Evolutionary conservation across 1,140 invertebrate genomes (phyloP).

Genomic region (Drosophila lowei): DNA sequence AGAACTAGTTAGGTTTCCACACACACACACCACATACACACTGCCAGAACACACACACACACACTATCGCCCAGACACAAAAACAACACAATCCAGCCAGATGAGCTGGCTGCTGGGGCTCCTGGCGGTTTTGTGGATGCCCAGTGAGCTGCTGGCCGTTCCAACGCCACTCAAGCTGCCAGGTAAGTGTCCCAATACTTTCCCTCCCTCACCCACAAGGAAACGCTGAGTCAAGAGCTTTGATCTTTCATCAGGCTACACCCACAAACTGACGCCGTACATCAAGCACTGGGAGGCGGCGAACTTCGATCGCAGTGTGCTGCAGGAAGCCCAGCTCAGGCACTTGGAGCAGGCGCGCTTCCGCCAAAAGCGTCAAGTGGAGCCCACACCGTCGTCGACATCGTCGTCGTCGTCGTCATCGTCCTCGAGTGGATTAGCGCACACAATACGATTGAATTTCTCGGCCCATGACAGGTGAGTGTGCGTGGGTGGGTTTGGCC

Average conservation of each 20-base stretch:
- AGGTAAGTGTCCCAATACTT: slow-evolving; percentile 54
- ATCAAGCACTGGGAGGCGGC: slow-evolving; percentile 82
- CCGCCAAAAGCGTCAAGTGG: slow-evolving; percentile 75
- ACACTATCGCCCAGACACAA: slow-evolving; percentile 18
- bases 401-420: slow-evolving; percentile 11
- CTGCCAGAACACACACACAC: slow-evolving; percentile 19
- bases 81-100: slow-evolving; percentile 29
- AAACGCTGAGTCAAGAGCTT: slow-evolving; percentile 1
- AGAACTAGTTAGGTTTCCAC: slow-evolving; percentile 74
- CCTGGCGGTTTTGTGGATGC: slow-evolving; percentile 69
- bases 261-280: slow-evolving; percentile 77
- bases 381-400: slow-evolving; percentile 43
- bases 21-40: slow-evolving; percentile 27
- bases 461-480: slow-evolving; percentile 82
- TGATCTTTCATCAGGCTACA: slow-evolving; percentile 63
- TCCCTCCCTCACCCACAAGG: background rate
- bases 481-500: slow-evolving; percentile 5
- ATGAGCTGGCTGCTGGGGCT: slow-evolving; percentile 78
- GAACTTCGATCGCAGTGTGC: slow-evolving; percentile 74
- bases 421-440: slow-evolving; percentile 64
- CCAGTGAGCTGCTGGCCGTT: slow-evolving; percentile 71
- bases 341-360: slow-evolving; percentile 78
- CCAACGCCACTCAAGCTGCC: slow-evolving; percentile 79
- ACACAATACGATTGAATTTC: slow-evolving; percentile 82
- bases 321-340: slow-evolving; percentile 74